Percentiles rank a stretch among this genome's conserved stretches.
Conservation (phyloP, 2,888 invertebrate species). For the Melanchra persicariae region DNA sequence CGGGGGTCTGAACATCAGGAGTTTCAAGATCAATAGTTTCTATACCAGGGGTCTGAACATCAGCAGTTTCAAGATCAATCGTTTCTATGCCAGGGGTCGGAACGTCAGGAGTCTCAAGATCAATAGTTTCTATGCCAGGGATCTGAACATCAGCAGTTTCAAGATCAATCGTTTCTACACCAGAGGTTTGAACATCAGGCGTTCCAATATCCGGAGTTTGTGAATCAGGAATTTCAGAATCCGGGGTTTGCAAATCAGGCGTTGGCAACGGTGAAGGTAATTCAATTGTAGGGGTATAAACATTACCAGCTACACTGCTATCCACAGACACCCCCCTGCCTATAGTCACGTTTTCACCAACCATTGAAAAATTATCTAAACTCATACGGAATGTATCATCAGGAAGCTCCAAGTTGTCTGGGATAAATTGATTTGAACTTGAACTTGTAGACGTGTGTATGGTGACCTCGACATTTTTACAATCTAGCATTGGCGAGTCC, state of each 20-base stretch:
- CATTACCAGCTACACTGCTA: constrained; percentile 53
- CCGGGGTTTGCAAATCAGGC: constrained; percentile 29
- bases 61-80: constrained; percentile 17
- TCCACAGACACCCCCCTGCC: constrained; percentile 77
- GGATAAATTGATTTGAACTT: constrained; percentile 80
- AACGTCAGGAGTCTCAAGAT: constrained; percentile 44
- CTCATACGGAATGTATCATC: constrained; percentile 86
- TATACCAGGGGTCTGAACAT: constrained; percentile 44
- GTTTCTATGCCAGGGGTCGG: constrained; percentile 8
- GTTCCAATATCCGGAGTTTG: constrained; percentile 47
- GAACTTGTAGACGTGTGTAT: constrained; percentile 70
- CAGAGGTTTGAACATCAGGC: constrained; percentile 35
- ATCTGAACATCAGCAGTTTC: constrained; percentile 18
- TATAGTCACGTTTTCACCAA: constrained; percentile 87
- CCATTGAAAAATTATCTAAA: constrained; percentile 81
- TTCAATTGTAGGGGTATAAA: constrained; percentile 68
- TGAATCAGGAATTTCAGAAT: background rate
- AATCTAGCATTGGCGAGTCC: constrained; percentile 75
- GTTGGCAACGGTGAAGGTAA: constrained; percentile 62
- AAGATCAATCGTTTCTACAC: constrained; percentile 49
- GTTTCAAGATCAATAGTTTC: constrained; percentile 53
- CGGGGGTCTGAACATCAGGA: constrained; percentile 18
- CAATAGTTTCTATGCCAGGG: constrained; percentile 56
- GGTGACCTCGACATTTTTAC: constrained; percentile 68
- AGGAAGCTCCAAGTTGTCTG: constrained; percentile 81